phyloP scores from a whole-genome alignment of 2,113 vertebrate species.

The Ptilonorhynchus violaceus region DNA sequence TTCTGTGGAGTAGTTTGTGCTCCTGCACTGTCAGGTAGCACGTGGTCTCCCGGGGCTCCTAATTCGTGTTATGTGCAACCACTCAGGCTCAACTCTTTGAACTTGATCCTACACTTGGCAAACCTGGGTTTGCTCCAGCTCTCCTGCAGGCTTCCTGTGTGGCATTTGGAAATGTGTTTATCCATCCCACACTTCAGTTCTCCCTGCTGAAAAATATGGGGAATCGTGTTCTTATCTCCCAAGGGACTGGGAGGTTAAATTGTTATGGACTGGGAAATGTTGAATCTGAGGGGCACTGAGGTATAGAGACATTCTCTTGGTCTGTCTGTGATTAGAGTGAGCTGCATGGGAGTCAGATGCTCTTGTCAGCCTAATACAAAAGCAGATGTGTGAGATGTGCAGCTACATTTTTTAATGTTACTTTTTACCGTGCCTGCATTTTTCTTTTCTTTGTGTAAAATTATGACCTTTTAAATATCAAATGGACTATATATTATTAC shows the following conservation, averaged over 20 bases:
- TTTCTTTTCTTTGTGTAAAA: constrained; percentile 43
- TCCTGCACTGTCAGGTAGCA: background rate
- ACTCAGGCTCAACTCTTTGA: background rate
- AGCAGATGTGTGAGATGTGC: constrained; percentile 24
- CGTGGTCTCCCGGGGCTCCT: background rate
- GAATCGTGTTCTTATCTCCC: background rate
- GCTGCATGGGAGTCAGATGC: background rate
- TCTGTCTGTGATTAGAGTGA: background rate
- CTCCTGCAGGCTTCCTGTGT: background rate
- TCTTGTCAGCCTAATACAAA: background rate
- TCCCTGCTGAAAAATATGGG: rapidly evolving
- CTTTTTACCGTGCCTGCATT: background rate
- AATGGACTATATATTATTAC: constrained; percentile 25
- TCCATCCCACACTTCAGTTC: background rate
- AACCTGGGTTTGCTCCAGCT: background rate
- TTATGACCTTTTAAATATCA: constrained; percentile 55
- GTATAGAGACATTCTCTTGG: background rate
- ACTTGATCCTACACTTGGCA: background rate
- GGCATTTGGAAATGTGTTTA: background rate
- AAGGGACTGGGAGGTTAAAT: background rate
- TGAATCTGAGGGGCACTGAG: background rate
- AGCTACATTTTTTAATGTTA: background rate
- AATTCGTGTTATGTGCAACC: background rate
- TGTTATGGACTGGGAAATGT: background rate
- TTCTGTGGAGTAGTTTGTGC: background rate